Percentiles rank a stretch among this genome's conserved stretches.
Evolutionary conservation across 1,140 invertebrate genomes (phyloP).

Genomic region (Macrostomum lignano): DNA sequence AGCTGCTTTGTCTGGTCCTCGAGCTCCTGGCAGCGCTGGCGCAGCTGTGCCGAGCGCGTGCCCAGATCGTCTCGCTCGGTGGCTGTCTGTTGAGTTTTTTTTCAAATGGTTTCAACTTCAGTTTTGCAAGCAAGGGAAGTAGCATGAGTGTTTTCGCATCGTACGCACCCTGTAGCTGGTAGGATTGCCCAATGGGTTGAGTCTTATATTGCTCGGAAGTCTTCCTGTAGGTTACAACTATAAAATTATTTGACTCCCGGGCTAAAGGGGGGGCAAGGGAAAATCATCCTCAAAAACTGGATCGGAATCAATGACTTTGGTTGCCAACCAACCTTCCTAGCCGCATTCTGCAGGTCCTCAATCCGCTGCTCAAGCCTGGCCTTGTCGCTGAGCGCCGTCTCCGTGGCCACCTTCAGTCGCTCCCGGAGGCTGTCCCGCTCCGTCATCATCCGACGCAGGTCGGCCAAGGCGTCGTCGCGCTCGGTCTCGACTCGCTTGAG

Average conservation of each 20-base stretch:
- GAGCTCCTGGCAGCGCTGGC: slow-evolving; percentile 14
- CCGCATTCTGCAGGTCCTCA: slow-evolving; percentile 15
- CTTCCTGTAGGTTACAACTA: too few species aligned
- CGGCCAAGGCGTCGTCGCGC: slow-evolving; percentile 20
- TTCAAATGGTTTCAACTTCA: slow-evolving; percentile 2
- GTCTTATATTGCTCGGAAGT: too few species aligned
- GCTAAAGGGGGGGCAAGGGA: too few species aligned
- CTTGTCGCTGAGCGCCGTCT: slow-evolving; percentile 29
- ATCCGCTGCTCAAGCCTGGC: slow-evolving; percentile 21
- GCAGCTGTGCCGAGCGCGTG: slow-evolving; percentile 12
- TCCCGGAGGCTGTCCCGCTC: slow-evolving; percentile 24
- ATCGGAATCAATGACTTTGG: too few species aligned
- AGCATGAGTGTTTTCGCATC: too few species aligned
- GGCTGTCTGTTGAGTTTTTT: too few species aligned
- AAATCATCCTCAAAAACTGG: too few species aligned
- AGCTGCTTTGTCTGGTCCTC: slow-evolving; percentile 14
- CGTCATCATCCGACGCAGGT: slow-evolving; percentile 17
- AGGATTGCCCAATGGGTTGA: too few species aligned
- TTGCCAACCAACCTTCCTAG: too few species aligned
- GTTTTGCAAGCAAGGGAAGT: slow-evolving; percentile 6
- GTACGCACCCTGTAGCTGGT: too few species aligned
- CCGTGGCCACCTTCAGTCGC: slow-evolving; percentile 22
- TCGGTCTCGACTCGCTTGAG: slow-evolving; percentile 24
- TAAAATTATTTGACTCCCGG: too few species aligned
- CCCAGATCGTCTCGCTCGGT: slow-evolving; percentile 14